These are phyloP conservation scores for Onychostoma macrolepis DNA, from an alignment of 2,113 vertebrate species.

Conservation along the genomic window DNA sequence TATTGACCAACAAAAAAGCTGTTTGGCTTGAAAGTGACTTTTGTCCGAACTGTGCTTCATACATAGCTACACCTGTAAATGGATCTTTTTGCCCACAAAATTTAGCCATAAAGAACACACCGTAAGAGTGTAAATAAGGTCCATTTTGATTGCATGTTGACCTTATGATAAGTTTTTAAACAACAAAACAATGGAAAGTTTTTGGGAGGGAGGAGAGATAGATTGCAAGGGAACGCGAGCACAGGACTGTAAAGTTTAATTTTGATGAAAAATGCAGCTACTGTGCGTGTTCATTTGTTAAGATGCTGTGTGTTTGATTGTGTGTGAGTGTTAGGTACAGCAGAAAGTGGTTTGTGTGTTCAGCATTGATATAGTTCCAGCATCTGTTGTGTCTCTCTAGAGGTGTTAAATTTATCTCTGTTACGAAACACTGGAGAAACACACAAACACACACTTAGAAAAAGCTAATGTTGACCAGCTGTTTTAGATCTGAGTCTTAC, in stretches of 20 bases:
- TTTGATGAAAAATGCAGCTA: conserved; percentile 2
- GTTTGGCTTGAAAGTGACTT: neutral
- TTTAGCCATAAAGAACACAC: neutral
- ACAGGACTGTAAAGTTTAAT: conserved; percentile 22
- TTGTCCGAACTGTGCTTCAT: neutral
- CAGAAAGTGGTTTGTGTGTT: neutral
- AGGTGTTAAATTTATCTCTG: conserved; percentile 32
- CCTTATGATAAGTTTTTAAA: neutral
- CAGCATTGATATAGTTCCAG: conserved; percentile 18
- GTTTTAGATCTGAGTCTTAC: neutral
- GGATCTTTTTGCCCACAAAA: too few species aligned
- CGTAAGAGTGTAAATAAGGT: neutral
- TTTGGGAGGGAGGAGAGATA: neutral
- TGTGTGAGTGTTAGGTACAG: neutral
- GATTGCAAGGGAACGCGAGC: neutral
- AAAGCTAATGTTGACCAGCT: neutral
- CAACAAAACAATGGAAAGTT: conserved; percentile 27
- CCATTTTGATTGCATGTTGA: neutral
- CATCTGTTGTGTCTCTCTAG: conserved; percentile 27
- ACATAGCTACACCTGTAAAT: neutral
- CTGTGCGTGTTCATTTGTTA: conserved; percentile 3
- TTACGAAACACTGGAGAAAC: neutral
- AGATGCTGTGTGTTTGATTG: neutral
- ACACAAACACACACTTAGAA: neutral
- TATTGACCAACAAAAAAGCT: neutral